These are phyloP conservation scores for Lemur catta DNA, from an alignment of 2,797 vertebrate species.

Conservation along the genomic window DNA sequence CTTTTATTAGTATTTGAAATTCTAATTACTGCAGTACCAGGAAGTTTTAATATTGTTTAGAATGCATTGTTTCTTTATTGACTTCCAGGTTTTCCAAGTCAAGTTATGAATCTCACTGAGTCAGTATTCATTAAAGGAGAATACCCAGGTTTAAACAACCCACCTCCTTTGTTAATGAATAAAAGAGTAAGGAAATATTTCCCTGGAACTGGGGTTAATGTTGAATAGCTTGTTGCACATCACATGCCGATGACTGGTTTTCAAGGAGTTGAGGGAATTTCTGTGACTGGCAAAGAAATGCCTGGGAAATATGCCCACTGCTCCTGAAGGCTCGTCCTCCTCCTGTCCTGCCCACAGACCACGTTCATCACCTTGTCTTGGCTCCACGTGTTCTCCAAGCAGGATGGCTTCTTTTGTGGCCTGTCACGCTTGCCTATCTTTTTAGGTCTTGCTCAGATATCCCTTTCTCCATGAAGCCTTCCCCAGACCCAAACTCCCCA, in stretches of 20 bases:
- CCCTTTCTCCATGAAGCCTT: not conserved
- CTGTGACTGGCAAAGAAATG: not conserved
- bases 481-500: not conserved
- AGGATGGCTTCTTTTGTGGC: not conserved
- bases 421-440: not conserved
- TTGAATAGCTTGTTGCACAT: not conserved
- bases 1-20: constrained; percentile 81
- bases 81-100: constrained; percentile 79
- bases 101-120: constrained; percentile 80
- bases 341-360: not conserved
- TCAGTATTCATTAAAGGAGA: constrained; percentile 81
- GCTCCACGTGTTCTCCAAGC: not conserved
- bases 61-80: constrained; percentile 81
- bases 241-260: not conserved
- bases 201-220: constrained; percentile 60
- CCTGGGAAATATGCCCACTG: not conserved
- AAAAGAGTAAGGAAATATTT: constrained; percentile 55
- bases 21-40: constrained; percentile 80
- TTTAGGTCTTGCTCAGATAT: not conserved
- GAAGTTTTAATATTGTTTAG: constrained; percentile 83
- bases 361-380: not conserved
- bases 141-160: constrained; percentile 68
- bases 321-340: not conserved
- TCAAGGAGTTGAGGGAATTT: not conserved
- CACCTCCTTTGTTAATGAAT: constrained; percentile 70